Base-by-base conservation (phyloP, 2,113 vertebrate species). In the Anolis carolinensis region DNA sequence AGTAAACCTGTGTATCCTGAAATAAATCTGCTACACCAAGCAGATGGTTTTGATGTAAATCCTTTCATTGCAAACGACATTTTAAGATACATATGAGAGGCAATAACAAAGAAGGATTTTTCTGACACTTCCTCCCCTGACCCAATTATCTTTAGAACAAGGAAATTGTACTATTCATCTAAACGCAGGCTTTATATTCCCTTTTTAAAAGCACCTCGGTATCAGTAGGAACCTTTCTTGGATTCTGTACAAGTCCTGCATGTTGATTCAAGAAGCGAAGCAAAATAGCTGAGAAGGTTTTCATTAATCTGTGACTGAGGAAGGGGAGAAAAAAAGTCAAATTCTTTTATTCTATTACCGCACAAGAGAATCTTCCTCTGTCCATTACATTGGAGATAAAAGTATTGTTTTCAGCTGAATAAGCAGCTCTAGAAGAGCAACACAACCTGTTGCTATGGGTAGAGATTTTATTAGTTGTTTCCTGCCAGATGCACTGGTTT, bases 321-420 rank as follows among this genome's bases (percentile, higher is more conserved):
- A 59, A 6, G 67, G 83, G 91, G 88, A 36, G 70, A 71, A 14
- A 71, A 82, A 88, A 87, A 93, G 87, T 86, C 85, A 44, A 34
- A 78, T 93, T 91, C 86, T 90, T 95, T 93, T 87, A 91, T 87
- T 79, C 71, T 90, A 83, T 93, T 93, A 91, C 90, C 63, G 55
- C 87, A 89, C 90, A 91, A 92, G 94, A 94, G 91, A 93, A 92
- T 88, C 74, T 83, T 92, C 81, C 88, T 87, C 59, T 93, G 82
- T 84, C 90, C 88, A 90, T 95, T 95, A 91, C 81, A 86, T 87
- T 86, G 76, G 83, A 87, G 88, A 94, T 93, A 89, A 95, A 94
- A 93, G 93, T 81, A 0, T 52, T 81, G 79, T 91, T 94, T 95
- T 90, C 87, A 90, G 90, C 79, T 90, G 86, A 94, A 88, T 84